phyloP scores from a whole-genome alignment of 2,888 invertebrate genomes.

The Meghimatium bilineatum region DNA sequence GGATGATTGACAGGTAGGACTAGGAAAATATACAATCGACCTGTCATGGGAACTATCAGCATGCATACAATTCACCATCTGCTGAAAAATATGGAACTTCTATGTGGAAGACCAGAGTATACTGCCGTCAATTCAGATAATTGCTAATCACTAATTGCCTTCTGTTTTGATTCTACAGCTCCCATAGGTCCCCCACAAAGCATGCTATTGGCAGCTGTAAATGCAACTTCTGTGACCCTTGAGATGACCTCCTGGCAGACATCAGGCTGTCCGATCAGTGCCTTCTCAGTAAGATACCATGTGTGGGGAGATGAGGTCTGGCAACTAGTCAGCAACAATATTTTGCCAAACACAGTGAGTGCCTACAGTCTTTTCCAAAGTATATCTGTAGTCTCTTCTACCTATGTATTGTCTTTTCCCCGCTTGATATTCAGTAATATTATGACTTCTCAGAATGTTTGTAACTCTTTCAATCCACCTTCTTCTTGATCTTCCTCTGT shows the following conservation, averaged over 20 bases:
- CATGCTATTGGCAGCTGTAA: conserved; percentile 89
- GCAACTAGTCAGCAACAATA: conserved; percentile 68
- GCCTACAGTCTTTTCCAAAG: background rate
- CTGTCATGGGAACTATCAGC: too few species aligned
- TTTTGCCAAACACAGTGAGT: conserved; percentile 68
- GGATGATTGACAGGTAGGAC: too few species aligned
- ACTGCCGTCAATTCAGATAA: too few species aligned
- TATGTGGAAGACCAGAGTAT: too few species aligned
- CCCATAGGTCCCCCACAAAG: conserved; percentile 93
- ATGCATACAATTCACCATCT: too few species aligned
- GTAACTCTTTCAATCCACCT: too few species aligned
- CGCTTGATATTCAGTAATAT: too few species aligned
- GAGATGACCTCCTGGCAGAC: conserved; percentile 95
- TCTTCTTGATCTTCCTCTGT: too few species aligned
- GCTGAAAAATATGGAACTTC: too few species aligned
- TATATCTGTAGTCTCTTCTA: background rate
- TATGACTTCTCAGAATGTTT: too few species aligned
- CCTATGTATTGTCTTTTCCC: background rate
- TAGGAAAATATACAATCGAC: too few species aligned
- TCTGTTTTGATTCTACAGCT: conserved; percentile 79
- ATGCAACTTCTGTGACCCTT: conserved; percentile 93
- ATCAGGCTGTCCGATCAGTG: conserved; percentile 95
- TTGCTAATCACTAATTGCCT: too few species aligned
- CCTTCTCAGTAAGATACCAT: conserved; percentile 92
- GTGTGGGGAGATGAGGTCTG: conserved; percentile 62